A percentile compares a stretch with the other conserved stretches of the same genome.
These are phyloP conservation scores for Tinamus guttatus DNA, from an alignment of 2,113 vertebrate genomes.

Conservation along the genomic window DNA sequence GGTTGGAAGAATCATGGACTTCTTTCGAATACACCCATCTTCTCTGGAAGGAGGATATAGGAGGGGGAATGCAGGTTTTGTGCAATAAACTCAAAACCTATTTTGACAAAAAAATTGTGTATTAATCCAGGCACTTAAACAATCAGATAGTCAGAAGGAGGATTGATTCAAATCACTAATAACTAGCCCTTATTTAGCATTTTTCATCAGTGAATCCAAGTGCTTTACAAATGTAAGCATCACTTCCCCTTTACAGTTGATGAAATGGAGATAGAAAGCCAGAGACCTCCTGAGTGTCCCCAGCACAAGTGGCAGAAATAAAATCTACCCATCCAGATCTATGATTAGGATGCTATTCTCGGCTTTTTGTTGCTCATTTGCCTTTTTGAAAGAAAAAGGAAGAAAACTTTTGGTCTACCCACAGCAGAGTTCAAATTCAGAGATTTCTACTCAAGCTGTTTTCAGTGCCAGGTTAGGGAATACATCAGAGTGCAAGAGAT, in stretches of 20 bases:
- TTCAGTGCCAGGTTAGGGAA: slow-evolving; percentile 23
- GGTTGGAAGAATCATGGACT: background rate
- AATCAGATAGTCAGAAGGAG: background rate
- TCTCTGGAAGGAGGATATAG: background rate
- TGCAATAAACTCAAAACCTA: background rate
- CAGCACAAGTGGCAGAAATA: background rate
- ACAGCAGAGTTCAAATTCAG: slow-evolving; percentile 21
- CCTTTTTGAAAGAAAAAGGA: background rate
- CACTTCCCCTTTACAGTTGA: too few relatives aligned
- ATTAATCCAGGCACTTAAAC: background rate
- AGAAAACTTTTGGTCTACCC: slow-evolving; percentile 16
- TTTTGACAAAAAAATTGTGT: background rate
- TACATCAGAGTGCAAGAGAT: slow-evolving; percentile 28
- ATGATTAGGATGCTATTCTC: too few relatives aligned
- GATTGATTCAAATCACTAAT: too few relatives aligned
- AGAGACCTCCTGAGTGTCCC: background rate
- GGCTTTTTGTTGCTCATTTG: background rate
- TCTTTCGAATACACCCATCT: background rate
- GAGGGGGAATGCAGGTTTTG: background rate
- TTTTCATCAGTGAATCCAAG: too few relatives aligned
- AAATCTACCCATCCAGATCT: background rate
- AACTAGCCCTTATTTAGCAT: too few relatives aligned
- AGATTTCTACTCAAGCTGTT: slow-evolving; percentile 10
- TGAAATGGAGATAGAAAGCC: too few relatives aligned
- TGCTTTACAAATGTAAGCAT: too few relatives aligned